Evolutionary conservation across 2,888 invertebrate species (phyloP), one percentile per base, ranked within the genome.

Genomic region (Perizoma flavofasciatum): DNA sequence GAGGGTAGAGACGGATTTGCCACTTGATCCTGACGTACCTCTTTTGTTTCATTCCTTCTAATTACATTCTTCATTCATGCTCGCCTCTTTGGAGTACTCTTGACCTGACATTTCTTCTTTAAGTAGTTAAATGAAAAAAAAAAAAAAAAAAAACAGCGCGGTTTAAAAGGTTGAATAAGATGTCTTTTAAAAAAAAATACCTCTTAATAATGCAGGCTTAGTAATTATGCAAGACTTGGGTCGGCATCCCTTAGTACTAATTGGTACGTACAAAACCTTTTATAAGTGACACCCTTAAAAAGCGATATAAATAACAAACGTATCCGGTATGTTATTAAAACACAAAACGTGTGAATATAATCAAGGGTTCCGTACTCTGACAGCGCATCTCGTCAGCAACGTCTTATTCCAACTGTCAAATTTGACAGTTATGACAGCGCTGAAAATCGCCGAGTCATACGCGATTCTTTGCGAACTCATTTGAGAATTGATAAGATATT

Each of bases 361-460:
- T 90, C 79, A 83, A 61, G 66, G 86, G 87, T 83, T 79, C 79
- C 77, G 82, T 84, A 79, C 74, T 3, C 22, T 83, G 85, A 85
- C 87, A 79, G 84, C 75, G 75, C 76, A 54, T 76, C 75, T 65
- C 68, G 71, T 67, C 71, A 70, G 75, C 69, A 75, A 83, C 81
- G 75, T 89, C 86, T 88, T 83, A 85, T 86, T 82, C 74, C 74
- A 73, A 71, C 82, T 83, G 84, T 88, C 87, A 86, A 72, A 79
- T 78, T 67, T 86, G 82, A 82, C 82, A 80, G 72, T 82, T 80
- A 71, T 85, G 84, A 86, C 86, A 81, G 71, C 72, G 74, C 72
- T 73, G 73, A 66, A 77, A 75, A 74, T 69, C 71, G 81, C 76
- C 70, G 62, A 78, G 86, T 87, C 86, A 88, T 86, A 82, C 78